Evolutionary conservation across 2,113 vertebrate species (phyloP), one percentile per base, ranked within the genome.

Genomic region (Lepus europaeus): DNA sequence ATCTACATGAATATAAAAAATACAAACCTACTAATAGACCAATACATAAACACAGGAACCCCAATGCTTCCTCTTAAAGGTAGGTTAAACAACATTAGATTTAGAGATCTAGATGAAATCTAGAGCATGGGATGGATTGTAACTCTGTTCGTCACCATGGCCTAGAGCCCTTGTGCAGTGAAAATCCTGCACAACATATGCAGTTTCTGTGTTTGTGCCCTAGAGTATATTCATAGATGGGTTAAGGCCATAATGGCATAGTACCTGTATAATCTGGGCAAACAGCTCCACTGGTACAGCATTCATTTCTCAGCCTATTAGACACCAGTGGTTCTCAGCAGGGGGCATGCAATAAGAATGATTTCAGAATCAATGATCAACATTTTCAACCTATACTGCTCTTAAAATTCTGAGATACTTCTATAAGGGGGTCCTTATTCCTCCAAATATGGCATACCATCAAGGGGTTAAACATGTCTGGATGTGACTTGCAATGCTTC

Each of bases 1-100:
- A 72, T 56, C 73, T 92, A 23, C 59, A 53, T n/a, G 89, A 89
- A 79, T 89, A 73, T 25, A 63, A 51, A 95, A 92, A 4, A 39
- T 82, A 61, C 72, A 36, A 78, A 56, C 56, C n/a, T 76, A 36
- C 49, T 45, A 45, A 45, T 45, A 56, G 84, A 66, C 16, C 36
- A 83, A 64, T 20, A 90, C 39, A 45, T 39, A 81, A 81, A 72
- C 8, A 73, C 14, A 20, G 39, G 31, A 89, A 86, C 36, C 33
- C 63, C 17, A 80, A 36, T 76, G 20, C 19, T 81, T 93, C 49
- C 36, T 72, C 59, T 6, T 31, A 70, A 19, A 61, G 36, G 49
- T n/a, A 20, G 82, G 25, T 63, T 63, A 70, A 6, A 88, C n/a
- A 2, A 23, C 59, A 70, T 72, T 88, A 78, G 45, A 51, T 70